Evolutionary conservation across 2,113 vertebrate species (phyloP).

Genomic region (Oxygymnocypris stewartii): DNA sequence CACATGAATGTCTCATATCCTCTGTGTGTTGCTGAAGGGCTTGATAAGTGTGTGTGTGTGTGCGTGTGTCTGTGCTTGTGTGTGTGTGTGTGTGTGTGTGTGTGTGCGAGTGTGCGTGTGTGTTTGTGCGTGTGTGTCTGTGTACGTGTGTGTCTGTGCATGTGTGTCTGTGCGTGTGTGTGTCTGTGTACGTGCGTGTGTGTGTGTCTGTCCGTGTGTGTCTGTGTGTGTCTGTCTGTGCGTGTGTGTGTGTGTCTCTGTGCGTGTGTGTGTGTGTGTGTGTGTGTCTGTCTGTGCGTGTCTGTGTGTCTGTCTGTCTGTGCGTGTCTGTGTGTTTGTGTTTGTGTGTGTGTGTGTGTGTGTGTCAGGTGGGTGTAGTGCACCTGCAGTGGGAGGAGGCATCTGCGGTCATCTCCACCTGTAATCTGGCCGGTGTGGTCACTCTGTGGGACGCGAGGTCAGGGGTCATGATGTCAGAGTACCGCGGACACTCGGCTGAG

Average conservation of each 20-base stretch:
- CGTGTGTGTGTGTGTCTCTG: too few relatives aligned
- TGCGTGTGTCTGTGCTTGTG: background rate
- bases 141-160: too few relatives aligned
- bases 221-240: too few relatives aligned
- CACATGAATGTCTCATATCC: background rate
- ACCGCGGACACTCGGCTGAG: slow-evolving; percentile 87
- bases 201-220: too few relatives aligned
- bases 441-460: slow-evolving; percentile 91
- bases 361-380: slow-evolving; percentile 86
- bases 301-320: too few relatives aligned
- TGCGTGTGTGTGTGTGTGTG: background rate
- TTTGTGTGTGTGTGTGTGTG: background rate
- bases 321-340: too few relatives aligned
- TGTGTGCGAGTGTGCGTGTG: slow-evolving; percentile 2
- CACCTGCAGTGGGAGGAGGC: slow-evolving; percentile 91
- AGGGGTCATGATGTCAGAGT: slow-evolving; percentile 86
- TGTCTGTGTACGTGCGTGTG: too few relatives aligned
- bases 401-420: slow-evolving; percentile 90
- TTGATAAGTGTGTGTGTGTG: background rate
- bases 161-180: too few relatives aligned
- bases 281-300: too few relatives aligned
- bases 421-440: slow-evolving; percentile 89
- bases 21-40: background rate
- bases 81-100: slow-evolving; percentile 8
- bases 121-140: background rate